Conservation (phyloP, 35 echinoderm and acorn worm genomes). For the Chiridota heheva region DNA sequence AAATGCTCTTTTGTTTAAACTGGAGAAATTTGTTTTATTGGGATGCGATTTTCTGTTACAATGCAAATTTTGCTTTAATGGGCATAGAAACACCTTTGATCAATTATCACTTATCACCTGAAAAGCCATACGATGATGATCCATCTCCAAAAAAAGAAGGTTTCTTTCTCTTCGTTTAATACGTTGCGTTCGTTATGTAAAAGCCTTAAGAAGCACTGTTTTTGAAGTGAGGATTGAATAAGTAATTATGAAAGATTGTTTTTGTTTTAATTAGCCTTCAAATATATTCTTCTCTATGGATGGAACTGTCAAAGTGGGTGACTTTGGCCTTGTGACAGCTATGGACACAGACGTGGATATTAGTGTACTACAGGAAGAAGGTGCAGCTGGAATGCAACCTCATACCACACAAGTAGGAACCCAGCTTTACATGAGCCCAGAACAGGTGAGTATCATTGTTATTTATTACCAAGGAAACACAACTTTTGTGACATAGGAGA, state of each 20-base stretch:
- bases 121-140: too few species aligned
- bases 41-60: too few species aligned
- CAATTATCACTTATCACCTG: too few species aligned
- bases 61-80: too few species aligned
- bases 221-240: background rate
- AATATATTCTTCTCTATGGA: constrained; percentile 87
- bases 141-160: too few species aligned
- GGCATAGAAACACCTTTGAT: too few species aligned
- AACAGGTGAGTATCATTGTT: constrained; percentile 46
- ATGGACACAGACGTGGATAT: constrained; percentile 64
- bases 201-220: background rate
- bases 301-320: constrained; percentile 74
- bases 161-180: background rate
- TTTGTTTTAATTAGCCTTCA: constrained; percentile 62
- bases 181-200: background rate
- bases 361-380: background rate
- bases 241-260: background rate
- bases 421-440: constrained; percentile 90
- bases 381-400: constrained; percentile 9
- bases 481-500: background rate
- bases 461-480: background rate
- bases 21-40: too few species aligned
- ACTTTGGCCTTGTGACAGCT: constrained; percentile 87
- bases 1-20: too few species aligned
- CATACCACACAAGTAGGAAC: constrained; percentile 80